phyloP scores from a whole-genome alignment of 1,140 invertebrate species.

The Proctacanthus coquilletti region DNA sequence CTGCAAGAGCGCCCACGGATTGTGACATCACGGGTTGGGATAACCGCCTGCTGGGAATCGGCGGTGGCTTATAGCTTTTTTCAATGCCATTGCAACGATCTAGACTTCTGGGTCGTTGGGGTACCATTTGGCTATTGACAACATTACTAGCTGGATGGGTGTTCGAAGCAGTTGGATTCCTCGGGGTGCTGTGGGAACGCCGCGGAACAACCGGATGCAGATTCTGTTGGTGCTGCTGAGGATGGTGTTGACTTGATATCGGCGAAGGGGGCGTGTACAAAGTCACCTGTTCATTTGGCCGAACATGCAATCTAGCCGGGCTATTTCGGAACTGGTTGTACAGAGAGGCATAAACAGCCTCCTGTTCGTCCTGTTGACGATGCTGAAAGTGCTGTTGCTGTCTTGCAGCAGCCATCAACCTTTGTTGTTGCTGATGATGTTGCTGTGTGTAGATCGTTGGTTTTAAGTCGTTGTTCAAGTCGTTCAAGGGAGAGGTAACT shows the following conservation, averaged over 20 bases:
- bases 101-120: constrained; percentile 21
- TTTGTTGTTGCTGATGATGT: constrained; percentile 1
- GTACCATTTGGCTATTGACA: constrained; percentile 10
- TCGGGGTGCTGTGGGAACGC: constrained; percentile 24
- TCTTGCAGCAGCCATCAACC: neutral
- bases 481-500: constrained; percentile 10
- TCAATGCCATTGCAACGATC: constrained; percentile 21
- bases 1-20: neutral
- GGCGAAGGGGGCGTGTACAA: constrained; percentile 6
- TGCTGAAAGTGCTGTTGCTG: constrained; percentile 8
- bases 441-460: neutral
- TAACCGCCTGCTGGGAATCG: constrained; percentile 21
- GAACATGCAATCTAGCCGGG: constrained; percentile 11
- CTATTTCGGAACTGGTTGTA: constrained; percentile 25
- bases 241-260: constrained; percentile 1
- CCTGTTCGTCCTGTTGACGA: constrained; percentile 16
- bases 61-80: constrained; percentile 13
- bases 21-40: constrained; percentile 4
- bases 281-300: constrained; percentile 5
- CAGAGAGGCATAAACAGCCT: constrained; percentile 20
- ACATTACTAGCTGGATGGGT: neutral
- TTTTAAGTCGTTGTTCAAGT: neutral
- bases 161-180: constrained; percentile 10
- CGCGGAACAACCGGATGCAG: constrained; percentile 18
- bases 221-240: neutral